Evolutionary conservation across 2,797 vertebrate species (phyloP).

Genomic region (Craterocephalus amniculus): DNA sequence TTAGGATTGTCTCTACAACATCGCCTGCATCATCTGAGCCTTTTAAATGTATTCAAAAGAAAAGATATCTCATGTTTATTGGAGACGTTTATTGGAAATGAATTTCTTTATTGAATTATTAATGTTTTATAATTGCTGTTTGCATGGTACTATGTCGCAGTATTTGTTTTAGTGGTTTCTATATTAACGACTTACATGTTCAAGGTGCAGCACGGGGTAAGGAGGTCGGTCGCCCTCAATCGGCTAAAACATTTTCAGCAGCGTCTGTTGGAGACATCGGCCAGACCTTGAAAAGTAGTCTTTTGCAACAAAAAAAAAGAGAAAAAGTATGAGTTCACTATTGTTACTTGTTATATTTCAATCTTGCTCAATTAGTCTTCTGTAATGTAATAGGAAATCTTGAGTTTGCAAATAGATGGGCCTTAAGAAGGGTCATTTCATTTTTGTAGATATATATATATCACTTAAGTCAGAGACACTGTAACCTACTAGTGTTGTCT

Average conservation of each 20-base stretch:
- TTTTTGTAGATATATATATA: slow-evolving; percentile 75
- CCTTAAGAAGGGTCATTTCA: slow-evolving; percentile 68
- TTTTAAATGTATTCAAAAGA: slow-evolving; percentile 73
- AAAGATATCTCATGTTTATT: slow-evolving; percentile 69
- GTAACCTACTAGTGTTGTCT: slow-evolving; percentile 77
- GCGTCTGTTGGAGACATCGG: slow-evolving; percentile 20
- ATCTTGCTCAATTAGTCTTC: slow-evolving; percentile 76
- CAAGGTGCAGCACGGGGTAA: slow-evolving; percentile 44
- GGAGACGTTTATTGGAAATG: slow-evolving; percentile 70
- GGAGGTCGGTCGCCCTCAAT: slow-evolving; percentile 39
- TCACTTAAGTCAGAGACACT: slow-evolving; percentile 74
- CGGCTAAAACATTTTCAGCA: slow-evolving; percentile 22
- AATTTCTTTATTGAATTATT: slow-evolving; percentile 77
- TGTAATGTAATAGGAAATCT: slow-evolving; percentile 67
- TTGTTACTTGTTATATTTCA: slow-evolving; percentile 79
- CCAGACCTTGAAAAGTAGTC: slow-evolving; percentile 63
- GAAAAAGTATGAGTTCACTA: slow-evolving; percentile 70
- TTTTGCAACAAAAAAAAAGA: slow-evolving; percentile 69
- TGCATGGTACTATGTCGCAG: slow-evolving; percentile 84
- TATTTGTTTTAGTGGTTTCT: slow-evolving; percentile 83
- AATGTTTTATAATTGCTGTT: slow-evolving; percentile 83
- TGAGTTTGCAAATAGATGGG: slow-evolving; percentile 70
- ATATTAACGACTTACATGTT: slow-evolving; percentile 76
- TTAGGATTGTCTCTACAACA: slow-evolving; percentile 70
- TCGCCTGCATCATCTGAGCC: slow-evolving; percentile 87